Conservation (phyloP, 2,113 vertebrate genomes). For the Oreamnos americanus region DNA sequence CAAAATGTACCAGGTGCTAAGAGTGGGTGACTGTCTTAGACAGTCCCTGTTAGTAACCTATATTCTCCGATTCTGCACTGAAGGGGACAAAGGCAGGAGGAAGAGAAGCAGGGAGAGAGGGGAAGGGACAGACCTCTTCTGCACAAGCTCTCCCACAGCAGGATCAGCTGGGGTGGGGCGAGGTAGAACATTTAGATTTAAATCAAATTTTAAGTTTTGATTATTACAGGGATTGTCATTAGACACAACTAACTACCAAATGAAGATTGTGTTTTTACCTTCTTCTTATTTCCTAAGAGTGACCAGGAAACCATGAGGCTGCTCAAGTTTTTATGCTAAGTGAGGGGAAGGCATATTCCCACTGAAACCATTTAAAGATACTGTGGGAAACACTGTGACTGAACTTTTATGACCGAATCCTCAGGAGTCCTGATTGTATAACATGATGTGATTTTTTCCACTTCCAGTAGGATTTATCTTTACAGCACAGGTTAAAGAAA, state of each 20-base stretch:
- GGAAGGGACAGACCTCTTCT: not conserved
- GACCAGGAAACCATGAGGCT: not conserved
- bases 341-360: not conserved
- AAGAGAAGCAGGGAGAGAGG: rapidly evolving
- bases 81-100: rapidly evolving
- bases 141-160: not conserved
- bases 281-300: not conserved
- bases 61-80: not conserved
- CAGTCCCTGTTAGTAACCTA: too few species aligned
- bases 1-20: not conserved
- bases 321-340: not conserved
- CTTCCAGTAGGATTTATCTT: not conserved
- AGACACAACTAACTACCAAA: not conserved
- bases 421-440: not conserved
- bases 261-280: not conserved
- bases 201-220: not conserved
- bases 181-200: not conserved
- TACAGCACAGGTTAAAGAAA: not conserved
- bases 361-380: not conserved
- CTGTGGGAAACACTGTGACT: not conserved
- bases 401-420: not conserved
- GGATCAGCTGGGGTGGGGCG: rapidly evolving
- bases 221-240: too few species aligned
- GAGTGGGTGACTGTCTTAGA: not conserved
- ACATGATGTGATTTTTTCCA: not conserved